Conservation (phyloP, 2,797 vertebrate genomes). For the Simalia tracyae region DNA sequence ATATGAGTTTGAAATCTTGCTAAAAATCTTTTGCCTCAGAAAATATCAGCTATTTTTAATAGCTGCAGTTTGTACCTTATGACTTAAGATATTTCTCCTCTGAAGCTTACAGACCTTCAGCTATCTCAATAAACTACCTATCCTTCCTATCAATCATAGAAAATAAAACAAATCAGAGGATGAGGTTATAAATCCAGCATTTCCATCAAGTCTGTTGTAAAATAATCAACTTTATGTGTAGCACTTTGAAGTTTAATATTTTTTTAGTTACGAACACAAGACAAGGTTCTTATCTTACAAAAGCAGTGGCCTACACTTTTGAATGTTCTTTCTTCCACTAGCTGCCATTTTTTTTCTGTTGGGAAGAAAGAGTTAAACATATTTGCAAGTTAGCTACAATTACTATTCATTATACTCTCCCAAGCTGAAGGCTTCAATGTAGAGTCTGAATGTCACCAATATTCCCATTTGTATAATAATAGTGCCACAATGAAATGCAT, state of each 20-base stretch:
- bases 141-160: constrained; percentile 37
- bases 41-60: background rate
- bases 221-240: constrained; percentile 2
- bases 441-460: constrained; percentile 16
- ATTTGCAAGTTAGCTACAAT: constrained; percentile 9
- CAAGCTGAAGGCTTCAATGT: background rate
- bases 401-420: background rate
- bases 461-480: constrained; percentile 8
- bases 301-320: background rate
- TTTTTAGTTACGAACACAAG: constrained; percentile 32
- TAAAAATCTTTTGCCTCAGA: constrained; percentile 8
- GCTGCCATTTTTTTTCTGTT: background rate
- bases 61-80: constrained; percentile 19
- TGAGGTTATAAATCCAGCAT: constrained; percentile 39
- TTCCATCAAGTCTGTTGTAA: background rate
- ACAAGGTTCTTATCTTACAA: background rate
- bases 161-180: constrained; percentile 32
- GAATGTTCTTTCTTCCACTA: background rate
- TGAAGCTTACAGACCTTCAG: constrained; percentile 32
- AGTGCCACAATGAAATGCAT: background rate
- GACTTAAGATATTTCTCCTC: constrained; percentile 32
- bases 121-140: constrained; percentile 36
- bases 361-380: constrained; percentile 7
- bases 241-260: constrained; percentile 41
- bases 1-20: background rate